These are phyloP conservation scores for Vesta saturnalis DNA, from an alignment of 2,888 invertebrate genomes.

Conservation along the genomic window DNA sequence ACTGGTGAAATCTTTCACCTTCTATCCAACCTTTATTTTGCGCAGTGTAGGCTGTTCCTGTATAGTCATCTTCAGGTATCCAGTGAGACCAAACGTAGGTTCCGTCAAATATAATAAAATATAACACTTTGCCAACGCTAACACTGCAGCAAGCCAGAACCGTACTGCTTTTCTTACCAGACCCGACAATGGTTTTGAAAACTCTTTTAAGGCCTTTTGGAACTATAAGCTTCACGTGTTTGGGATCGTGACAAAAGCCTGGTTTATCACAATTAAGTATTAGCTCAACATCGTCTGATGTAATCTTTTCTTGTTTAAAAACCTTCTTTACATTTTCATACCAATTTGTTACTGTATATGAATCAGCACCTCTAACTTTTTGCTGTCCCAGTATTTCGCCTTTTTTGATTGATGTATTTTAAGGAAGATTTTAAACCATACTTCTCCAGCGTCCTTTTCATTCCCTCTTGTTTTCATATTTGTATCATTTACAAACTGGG, in stretches of 20 bases:
- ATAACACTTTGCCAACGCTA: not conserved
- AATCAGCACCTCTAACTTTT: not conserved
- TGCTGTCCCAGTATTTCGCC: not conserved
- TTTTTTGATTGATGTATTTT: not conserved
- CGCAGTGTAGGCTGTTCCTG: conserved; percentile 28
- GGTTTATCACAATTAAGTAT: conserved; percentile 15
- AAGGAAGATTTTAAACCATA: not conserved
- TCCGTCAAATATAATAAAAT: conserved; percentile 12
- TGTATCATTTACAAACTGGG: too few species aligned
- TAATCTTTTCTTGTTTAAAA: conserved; percentile 9
- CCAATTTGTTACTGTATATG: not conserved
- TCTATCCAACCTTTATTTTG: conserved; percentile 31
- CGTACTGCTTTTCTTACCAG: conserved; percentile 11
- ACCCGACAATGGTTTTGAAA: conserved; percentile 19
- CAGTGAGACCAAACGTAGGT: conserved; percentile 26
- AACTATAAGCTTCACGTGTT: too few species aligned
- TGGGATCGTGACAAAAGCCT: too few species aligned
- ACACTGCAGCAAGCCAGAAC: not conserved
- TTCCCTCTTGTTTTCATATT: too few species aligned
- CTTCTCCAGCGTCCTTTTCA: too few species aligned
- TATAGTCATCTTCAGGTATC: conserved; percentile 27
- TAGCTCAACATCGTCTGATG: not conserved
- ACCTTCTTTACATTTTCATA: not conserved
- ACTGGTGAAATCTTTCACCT: conserved; percentile 20
- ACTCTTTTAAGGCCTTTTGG: conserved; percentile 11